These are phyloP conservation scores for Megaustenia siamemsis DNA, from an alignment of 2,888 invertebrate genomes.

Conservation along the genomic window DNA sequence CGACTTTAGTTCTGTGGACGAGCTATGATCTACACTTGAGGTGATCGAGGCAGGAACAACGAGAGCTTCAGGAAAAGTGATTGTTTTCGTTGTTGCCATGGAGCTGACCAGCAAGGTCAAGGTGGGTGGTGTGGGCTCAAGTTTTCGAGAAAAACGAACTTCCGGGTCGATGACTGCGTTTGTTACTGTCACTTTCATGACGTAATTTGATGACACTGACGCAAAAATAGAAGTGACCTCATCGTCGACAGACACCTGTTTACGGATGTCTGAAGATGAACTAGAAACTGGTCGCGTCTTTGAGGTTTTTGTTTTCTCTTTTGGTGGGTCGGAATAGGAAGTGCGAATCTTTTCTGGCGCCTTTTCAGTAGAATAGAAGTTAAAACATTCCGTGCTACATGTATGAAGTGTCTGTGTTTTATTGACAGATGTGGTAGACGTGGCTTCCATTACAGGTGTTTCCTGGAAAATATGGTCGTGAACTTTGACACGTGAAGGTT, in stretches of 20 bases:
- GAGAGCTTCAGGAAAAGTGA: not conserved
- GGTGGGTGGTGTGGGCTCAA: too few species aligned
- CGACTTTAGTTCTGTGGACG: not conserved
- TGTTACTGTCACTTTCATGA: not conserved
- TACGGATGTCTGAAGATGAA: not conserved
- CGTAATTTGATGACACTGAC: not conserved
- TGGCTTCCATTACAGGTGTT: not conserved
- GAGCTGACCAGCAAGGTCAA: too few species aligned
- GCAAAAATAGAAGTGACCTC: not conserved
- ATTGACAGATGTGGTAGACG: not conserved
- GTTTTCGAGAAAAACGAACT: not conserved
- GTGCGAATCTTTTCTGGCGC: too few species aligned
- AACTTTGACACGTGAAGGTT: not conserved
- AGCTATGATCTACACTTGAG: not conserved
- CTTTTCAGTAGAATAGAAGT: not conserved
- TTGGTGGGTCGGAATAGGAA: not conserved
- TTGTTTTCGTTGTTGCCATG: too few species aligned
- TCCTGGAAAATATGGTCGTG: not conserved
- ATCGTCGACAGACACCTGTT: not conserved
- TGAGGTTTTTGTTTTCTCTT: not conserved
- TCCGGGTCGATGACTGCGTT: not conserved
- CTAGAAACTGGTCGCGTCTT: not conserved
- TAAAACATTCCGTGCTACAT: not conserved
- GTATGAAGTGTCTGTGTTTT: not conserved
- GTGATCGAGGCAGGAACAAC: not conserved